Evolutionary conservation across 2,888 invertebrate genomes (phyloP).

Genomic region (Elysia crispata): DNA sequence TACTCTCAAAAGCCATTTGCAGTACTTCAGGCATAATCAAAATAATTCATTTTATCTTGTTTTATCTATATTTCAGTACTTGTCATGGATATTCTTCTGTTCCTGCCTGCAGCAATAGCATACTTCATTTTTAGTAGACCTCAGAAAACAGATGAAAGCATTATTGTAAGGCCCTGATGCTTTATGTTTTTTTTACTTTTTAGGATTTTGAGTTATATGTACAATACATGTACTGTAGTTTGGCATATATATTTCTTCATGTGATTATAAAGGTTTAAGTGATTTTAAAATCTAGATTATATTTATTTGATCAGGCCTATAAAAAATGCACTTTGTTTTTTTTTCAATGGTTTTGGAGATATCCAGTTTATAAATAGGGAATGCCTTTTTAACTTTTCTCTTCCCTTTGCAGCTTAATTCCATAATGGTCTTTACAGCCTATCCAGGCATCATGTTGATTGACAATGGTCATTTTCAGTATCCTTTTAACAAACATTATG

Average conservation of each 20-base stretch:
- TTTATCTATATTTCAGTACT: slow-evolving; percentile 83
- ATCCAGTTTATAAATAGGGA: too few relatives aligned
- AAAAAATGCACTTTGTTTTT: too few relatives aligned
- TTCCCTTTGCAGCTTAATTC: slow-evolving; percentile 59
- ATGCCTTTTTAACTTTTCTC: too few relatives aligned
- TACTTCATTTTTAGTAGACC: slow-evolving; percentile 56
- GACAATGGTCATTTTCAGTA: slow-evolving; percentile 99
- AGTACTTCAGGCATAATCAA: too few relatives aligned
- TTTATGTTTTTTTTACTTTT: background rate
- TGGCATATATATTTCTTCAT: too few relatives aligned
- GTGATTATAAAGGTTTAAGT: too few relatives aligned
- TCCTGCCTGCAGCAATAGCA: slow-evolving; percentile 84
- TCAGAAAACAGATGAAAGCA: background rate
- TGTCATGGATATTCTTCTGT: slow-evolving; percentile 88
- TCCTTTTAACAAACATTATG: slow-evolving; percentile 60
- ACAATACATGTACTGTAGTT: background rate
- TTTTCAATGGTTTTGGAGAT: too few relatives aligned
- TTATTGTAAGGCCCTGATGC: slow-evolving; percentile 34
- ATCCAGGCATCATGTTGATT: slow-evolving; percentile 94
- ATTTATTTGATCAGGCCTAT: too few relatives aligned
- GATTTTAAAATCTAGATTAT: too few relatives aligned
- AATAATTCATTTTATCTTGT: slow-evolving; percentile 4
- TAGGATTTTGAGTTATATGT: background rate
- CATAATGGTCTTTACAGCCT: slow-evolving; percentile 80
- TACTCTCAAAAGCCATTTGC: too few relatives aligned